Conservation (phyloP, 2,888 invertebrate species). For the Ochropleura leucogaster region DNA sequence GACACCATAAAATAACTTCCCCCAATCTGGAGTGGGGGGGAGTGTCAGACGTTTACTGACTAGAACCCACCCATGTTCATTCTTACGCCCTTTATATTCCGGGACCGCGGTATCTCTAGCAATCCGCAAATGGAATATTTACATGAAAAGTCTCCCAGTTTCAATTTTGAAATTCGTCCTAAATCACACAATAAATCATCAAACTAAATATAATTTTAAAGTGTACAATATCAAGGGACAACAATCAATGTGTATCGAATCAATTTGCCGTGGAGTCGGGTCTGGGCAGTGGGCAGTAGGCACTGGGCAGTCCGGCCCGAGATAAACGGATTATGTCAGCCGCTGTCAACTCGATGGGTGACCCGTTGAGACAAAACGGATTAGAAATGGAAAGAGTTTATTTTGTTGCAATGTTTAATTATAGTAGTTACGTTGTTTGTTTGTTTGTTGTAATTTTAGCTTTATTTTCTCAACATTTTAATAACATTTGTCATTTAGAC, state of each 20-base stretch:
- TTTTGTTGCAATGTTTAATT: conserved; percentile 44
- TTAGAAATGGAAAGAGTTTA: conserved; percentile 61
- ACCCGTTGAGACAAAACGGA: conserved; percentile 61
- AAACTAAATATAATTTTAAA: conserved; percentile 53
- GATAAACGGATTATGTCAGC: conserved; percentile 79
- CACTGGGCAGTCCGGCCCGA: conserved; percentile 57
- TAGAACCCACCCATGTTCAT: too few species aligned
- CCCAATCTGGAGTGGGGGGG: too few species aligned
- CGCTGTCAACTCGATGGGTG: conserved; percentile 67
- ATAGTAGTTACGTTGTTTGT: conserved; percentile 15
- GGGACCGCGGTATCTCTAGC: too few species aligned
- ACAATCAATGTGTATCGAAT: conserved; percentile 71
- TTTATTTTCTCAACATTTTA: not conserved
- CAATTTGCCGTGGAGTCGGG: conserved; percentile 69
- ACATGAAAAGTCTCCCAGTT: too few species aligned
- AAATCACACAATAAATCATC: not conserved
- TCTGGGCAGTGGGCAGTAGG: conserved; percentile 47
- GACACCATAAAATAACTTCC: too few species aligned
- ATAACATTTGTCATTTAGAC: not conserved
- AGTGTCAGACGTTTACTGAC: too few species aligned
- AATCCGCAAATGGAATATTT: not conserved
- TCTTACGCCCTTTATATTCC: too few species aligned
- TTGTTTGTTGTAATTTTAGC: not conserved
- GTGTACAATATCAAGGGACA: conserved; percentile 59
- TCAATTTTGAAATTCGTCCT: not conserved